Evolutionary conservation across 2,113 vertebrate genomes (phyloP).

Genomic region (Hippocampus abdominalis): DNA sequence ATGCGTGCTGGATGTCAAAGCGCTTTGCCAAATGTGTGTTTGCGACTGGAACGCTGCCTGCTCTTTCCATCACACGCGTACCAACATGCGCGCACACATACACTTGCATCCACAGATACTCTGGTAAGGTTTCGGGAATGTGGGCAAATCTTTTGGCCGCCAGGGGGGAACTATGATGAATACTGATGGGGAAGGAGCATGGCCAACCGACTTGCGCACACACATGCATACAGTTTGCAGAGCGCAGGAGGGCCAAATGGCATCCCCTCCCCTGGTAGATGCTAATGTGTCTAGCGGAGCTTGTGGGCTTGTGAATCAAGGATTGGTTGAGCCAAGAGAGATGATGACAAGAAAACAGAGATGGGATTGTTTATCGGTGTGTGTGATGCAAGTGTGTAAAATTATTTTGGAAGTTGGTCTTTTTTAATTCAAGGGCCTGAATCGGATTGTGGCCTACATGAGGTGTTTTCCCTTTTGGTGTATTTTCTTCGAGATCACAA

Average conservation of each 20-base stretch:
- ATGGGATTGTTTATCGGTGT: constrained; percentile 53
- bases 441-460: constrained; percentile 22
- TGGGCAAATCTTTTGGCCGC: constrained; percentile 69
- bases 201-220: constrained; percentile 38
- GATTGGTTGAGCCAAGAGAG: constrained; percentile 51
- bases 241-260: constrained; percentile 65
- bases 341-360: constrained; percentile 59
- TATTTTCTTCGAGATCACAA: neutral
- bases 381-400: constrained; percentile 39
- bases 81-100: constrained; percentile 2
- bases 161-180: constrained; percentile 64
- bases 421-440: constrained; percentile 23
- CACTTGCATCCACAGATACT: constrained; percentile 12
- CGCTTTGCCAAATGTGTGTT: constrained; percentile 44
- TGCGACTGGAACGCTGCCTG: constrained; percentile 40
- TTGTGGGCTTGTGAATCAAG: constrained; percentile 63
- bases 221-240: constrained; percentile 56
- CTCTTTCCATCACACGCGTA: constrained; percentile 12
- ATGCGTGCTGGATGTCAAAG: constrained; percentile 56
- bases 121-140: constrained; percentile 60
- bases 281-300: constrained; percentile 67
- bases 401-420: constrained; percentile 32
- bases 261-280: constrained; percentile 65
- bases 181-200: constrained; percentile 70
- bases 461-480: neutral